Evolutionary conservation across 2,888 invertebrate genomes (phyloP).

Genomic region (Cryptophagus acutangulus): DNA sequence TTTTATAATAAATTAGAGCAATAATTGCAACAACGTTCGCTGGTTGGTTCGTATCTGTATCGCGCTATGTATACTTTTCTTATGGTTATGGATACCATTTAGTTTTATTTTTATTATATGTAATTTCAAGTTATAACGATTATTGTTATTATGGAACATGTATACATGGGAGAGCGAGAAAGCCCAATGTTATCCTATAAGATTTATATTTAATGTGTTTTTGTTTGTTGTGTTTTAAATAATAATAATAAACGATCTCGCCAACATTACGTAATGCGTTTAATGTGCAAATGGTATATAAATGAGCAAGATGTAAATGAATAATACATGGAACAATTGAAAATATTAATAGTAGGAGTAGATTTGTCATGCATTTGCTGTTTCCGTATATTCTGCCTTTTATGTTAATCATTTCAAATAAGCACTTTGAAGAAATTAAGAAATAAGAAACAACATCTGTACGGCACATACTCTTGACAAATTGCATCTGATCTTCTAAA

Average conservation of each 20-base stretch:
- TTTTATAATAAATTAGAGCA: conserved; percentile 15
- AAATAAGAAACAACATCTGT: too few species aligned
- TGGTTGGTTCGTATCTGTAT: background rate
- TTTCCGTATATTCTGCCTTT: too few species aligned
- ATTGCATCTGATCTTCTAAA: too few species aligned
- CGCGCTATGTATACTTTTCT: conserved; percentile 25
- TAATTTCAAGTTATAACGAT: conserved; percentile 45
- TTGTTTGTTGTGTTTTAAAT: conserved; percentile 30
- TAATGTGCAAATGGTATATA: conserved; percentile 27
- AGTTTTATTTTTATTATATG: conserved; percentile 47
- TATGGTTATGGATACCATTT: conserved; percentile 45
- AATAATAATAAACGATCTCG: conserved; percentile 17
- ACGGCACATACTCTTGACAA: too few species aligned
- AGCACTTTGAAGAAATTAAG: too few species aligned
- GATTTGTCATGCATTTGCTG: too few species aligned
- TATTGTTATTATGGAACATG: conserved; percentile 38
- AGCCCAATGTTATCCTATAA: conserved; percentile 13
- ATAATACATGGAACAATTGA: too few species aligned
- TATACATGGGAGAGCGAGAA: conserved; percentile 2
- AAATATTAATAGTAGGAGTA: too few species aligned
- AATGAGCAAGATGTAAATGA: too few species aligned
- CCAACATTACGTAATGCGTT: conserved; percentile 27
- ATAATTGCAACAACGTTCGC: conserved; percentile 14
- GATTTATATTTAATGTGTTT: conserved; percentile 16
- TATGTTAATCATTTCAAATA: too few species aligned